Base-by-base conservation (phyloP, 1,140 invertebrate genomes). In the Himalopsyche phryganea region DNA sequence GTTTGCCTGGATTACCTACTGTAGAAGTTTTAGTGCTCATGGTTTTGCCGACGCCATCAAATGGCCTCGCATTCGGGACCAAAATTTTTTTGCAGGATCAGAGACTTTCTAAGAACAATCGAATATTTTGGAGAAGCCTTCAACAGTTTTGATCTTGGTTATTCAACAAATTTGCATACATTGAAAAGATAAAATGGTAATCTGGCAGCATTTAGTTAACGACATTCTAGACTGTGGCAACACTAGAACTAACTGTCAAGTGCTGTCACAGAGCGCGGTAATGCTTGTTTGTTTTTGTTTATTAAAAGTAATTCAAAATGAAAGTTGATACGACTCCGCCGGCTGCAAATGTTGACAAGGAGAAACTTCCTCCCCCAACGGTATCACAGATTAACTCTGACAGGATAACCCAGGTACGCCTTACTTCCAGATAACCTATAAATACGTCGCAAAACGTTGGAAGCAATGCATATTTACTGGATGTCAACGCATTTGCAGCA, bases 321-420 rank as follows among this genome's bases (percentile, higher is more conserved):
- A 52, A 61, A 35, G 41, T 38, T 15, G 58, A 60, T 33, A n/a
- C 45, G 1, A 50, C 51, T 19, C 35, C 44, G 9, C 13, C 45
- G 32, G 45, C 41, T 17, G 19, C 49, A 13, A 23, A 36, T 28
- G 46, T 38, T 7, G 72, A 75, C 32, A 82, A 82, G 68, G 75
- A 76, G 45, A 84, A 84, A 71, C 80, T 83, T 67, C 81, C 82
- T 5, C 80, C 84, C 36, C 84, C 86, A 1, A 92, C 91, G 1
- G 81, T 94, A 9, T 85, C 90, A 47, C 90, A 93, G 70, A 91
- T 94, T 14, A 91, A 91, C 72, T 80, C 87, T 20, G 89, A 92
- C 68, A 80, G 81, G 70, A 87, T 92, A 57, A 91, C 89, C 32
- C 83, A 89, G 78, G 86, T 89, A 81, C 76, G 56, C 1, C 15